Conservation (phyloP, 1,140 invertebrate genomes). For the Drosophila tristis region DNA sequence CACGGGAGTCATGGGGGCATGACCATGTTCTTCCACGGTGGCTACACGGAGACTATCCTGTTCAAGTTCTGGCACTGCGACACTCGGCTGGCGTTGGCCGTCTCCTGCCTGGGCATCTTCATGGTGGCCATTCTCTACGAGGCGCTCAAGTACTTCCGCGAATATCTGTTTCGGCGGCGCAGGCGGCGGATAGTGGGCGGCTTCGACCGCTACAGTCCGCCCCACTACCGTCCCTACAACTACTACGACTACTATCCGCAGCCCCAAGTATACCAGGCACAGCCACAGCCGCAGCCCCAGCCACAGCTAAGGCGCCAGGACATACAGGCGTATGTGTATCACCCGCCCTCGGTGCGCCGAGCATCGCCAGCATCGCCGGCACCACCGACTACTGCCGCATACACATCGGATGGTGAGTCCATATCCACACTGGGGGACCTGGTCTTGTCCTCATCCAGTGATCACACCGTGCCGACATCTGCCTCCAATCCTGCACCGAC, state of each 20-base stretch:
- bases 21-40: conserved; percentile 53
- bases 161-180: conserved; percentile 40
- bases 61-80: conserved; percentile 57
- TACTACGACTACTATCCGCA: conserved; percentile 11
- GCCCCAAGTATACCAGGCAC: neutral
- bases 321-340: conserved; percentile 11
- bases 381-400: neutral
- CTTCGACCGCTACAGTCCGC: neutral
- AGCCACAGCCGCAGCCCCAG: neutral
- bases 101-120: conserved; percentile 58
- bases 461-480: too few relatives aligned
- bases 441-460: too few relatives aligned
- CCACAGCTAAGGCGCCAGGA: too few relatives aligned
- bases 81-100: neutral
- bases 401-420: too few relatives aligned
- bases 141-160: conserved; percentile 52
- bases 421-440: too few relatives aligned
- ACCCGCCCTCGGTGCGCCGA: neutral
- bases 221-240: neutral
- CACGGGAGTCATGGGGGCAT: conserved; percentile 6
- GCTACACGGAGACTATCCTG: conserved; percentile 50
- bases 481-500: too few relatives aligned
- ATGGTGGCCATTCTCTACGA: conserved; percentile 63
- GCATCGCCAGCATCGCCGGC: conserved; percentile 1
- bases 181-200: conserved; percentile 28